Evolutionary conservation across 2,113 vertebrate genomes (phyloP).

Genomic region (Pelusios castaneus): DNA sequence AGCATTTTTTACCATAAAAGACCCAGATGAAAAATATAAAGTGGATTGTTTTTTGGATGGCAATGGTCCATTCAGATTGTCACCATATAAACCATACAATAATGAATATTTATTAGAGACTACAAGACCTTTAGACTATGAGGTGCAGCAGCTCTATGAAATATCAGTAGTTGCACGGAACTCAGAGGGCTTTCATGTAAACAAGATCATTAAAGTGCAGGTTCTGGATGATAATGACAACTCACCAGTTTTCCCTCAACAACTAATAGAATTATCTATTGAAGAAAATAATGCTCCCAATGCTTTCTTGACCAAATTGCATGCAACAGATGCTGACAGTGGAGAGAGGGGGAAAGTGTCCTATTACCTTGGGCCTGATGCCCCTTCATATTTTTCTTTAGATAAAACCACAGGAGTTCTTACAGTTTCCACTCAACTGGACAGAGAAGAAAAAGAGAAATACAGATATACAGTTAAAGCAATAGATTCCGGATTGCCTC

Average conservation of each 20-base stretch:
- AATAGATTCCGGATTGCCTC: conserved; percentile 89
- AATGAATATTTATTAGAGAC: conserved; percentile 96
- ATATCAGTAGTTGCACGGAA: conserved; percentile 88
- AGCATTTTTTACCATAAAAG: conserved; percentile 95
- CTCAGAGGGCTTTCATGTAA: conserved; percentile 80
- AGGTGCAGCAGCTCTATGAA: conserved; percentile 86
- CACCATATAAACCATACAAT: conserved; percentile 87
- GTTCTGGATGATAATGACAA: conserved; percentile 96
- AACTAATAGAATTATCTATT: conserved; percentile 87
- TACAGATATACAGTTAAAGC: conserved; percentile 94
- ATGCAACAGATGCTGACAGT: conserved; percentile 92
- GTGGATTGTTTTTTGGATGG: conserved; percentile 90
- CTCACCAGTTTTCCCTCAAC: conserved; percentile 89
- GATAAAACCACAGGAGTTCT: conserved; percentile 89
- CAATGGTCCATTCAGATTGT: conserved; percentile 88
- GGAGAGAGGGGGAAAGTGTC: conserved; percentile 86
- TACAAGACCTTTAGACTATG: conserved; percentile 90
- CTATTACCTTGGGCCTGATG: conserved; percentile 91
- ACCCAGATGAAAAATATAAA: conserved; percentile 83
- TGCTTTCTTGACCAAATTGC: conserved; percentile 88
- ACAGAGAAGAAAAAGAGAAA: conserved; percentile 95
- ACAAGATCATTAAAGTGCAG: conserved; percentile 86
- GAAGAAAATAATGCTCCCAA: conserved; percentile 95
- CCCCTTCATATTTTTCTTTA: conserved; percentile 89
- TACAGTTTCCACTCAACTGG: conserved; percentile 88